These are phyloP conservation scores for Sminthurinus aureus DNA, from an alignment of 2,888 invertebrate genomes.

Conservation along the genomic window DNA sequence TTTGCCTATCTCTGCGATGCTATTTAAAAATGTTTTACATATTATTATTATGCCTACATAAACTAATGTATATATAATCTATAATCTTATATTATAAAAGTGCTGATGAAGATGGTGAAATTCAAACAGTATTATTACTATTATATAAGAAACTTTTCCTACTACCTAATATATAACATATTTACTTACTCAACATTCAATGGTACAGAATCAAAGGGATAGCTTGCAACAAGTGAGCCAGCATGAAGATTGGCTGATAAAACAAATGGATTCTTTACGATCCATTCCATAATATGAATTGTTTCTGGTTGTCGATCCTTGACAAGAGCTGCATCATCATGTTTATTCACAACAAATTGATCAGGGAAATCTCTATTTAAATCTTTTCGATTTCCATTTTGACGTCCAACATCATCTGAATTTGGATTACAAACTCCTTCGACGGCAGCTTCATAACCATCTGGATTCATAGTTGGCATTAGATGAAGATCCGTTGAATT, in stretches of 20 bases:
- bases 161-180: background rate
- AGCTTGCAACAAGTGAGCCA: constrained; percentile 97
- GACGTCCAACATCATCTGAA: constrained; percentile 74
- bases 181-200: constrained; percentile 41
- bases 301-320: constrained; percentile 84
- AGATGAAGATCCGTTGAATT: constrained; percentile 90
- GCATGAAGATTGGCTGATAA: constrained; percentile 94
- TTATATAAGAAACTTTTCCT: background rate
- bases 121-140: background rate
- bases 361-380: constrained; percentile 94
- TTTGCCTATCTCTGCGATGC: too few species aligned
- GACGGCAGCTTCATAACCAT: constrained; percentile 89
- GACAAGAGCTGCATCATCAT: constrained; percentile 61
- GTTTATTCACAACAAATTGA: constrained; percentile 72
- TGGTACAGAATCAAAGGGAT: constrained; percentile 79
- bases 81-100: too few species aligned
- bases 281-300: constrained; percentile 86
- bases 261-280: constrained; percentile 85
- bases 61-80: too few species aligned
- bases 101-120: too few species aligned
- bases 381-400: constrained; percentile 82
- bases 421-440: constrained; percentile 82
- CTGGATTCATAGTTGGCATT: constrained; percentile 97
- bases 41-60: too few species aligned
- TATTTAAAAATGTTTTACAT: too few species aligned